These are phyloP conservation scores for Automeris io DNA, from an alignment of 2,888 invertebrate genomes.

Conservation along the genomic window DNA sequence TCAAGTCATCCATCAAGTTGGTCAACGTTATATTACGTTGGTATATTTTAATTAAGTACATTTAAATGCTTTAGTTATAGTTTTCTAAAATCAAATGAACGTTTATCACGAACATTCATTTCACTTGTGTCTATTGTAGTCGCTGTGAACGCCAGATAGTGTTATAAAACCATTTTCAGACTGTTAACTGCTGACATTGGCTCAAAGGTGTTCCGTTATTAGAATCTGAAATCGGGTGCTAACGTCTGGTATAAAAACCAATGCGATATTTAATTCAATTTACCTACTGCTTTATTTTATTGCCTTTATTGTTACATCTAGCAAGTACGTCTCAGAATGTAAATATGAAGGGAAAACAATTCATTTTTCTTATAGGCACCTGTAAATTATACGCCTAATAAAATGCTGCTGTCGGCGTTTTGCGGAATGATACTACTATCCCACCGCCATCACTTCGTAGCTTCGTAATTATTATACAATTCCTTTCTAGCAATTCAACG, in stretches of 20 bases:
- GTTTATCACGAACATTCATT: neutral
- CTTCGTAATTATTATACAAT: too few relatives aligned
- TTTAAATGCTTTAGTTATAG: neutral
- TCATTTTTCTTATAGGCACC: too few relatives aligned
- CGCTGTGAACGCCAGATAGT: neutral
- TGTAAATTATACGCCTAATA: too few relatives aligned
- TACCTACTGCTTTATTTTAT: conserved; percentile 1
- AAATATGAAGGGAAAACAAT: too few relatives aligned
- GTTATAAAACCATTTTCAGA: conserved; percentile 1
- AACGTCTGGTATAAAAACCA: neutral
- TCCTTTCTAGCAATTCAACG: too few relatives aligned
- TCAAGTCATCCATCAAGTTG: too few relatives aligned
- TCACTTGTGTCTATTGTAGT: neutral
- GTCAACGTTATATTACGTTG: too few relatives aligned
- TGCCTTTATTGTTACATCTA: neutral
- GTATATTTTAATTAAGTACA: too few relatives aligned
- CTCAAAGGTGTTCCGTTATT: conserved; percentile 1
- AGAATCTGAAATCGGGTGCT: neutral
- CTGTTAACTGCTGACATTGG: conserved; percentile 2
- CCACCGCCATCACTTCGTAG: too few relatives aligned
- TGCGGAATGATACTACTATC: too few relatives aligned
- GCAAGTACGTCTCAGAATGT: neutral
- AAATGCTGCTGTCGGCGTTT: too few relatives aligned
- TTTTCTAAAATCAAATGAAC: neutral
- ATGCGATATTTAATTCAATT: neutral